A percentile compares a stretch with the other conserved stretches of the same genome.
These are phyloP conservation scores for Branchinecta lindahli DNA, from an alignment of 1,140 invertebrate genomes.

Conservation along the genomic window DNA sequence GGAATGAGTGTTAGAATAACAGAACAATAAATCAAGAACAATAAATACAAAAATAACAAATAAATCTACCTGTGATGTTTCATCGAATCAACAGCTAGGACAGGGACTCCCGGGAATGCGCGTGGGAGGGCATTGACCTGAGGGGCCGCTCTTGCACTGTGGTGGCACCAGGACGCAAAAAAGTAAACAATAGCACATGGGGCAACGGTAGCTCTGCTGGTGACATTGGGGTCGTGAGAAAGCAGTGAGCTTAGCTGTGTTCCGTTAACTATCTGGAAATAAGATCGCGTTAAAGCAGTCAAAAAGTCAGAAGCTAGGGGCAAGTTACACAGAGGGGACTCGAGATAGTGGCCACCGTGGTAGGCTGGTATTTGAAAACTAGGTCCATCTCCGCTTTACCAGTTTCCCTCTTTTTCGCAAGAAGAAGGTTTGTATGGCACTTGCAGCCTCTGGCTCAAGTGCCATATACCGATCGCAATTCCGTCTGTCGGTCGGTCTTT, in stretches of 20 bases:
- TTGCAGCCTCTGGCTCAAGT: too few species aligned
- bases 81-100: conserved; percentile 77
- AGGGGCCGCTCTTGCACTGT: conserved; percentile 71
- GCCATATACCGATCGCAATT: too few species aligned
- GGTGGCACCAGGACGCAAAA: conserved; percentile 74
- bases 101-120: conserved; percentile 66
- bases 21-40: too few species aligned
- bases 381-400: too few species aligned
- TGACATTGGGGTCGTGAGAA: conserved; percentile 36
- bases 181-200: conserved; percentile 70
- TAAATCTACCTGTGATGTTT: conserved; percentile 53
- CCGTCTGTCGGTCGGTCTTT: too few species aligned
- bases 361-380: too few species aligned
- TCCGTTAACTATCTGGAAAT: conserved; percentile 32
- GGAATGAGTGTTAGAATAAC: too few species aligned
- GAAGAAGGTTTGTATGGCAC: too few species aligned
- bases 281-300: background rate
- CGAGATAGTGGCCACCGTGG: too few species aligned
- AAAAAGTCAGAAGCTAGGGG: too few species aligned
- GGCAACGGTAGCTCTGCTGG: conserved; percentile 37
- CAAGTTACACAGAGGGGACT: too few species aligned
- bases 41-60: background rate
- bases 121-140: conserved; percentile 73
- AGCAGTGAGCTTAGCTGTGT: conserved; percentile 39
- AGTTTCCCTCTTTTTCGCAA: too few species aligned